Conservation (phyloP, 1,140 invertebrate genomes). For the Eupristina koningsbergeri region DNA sequence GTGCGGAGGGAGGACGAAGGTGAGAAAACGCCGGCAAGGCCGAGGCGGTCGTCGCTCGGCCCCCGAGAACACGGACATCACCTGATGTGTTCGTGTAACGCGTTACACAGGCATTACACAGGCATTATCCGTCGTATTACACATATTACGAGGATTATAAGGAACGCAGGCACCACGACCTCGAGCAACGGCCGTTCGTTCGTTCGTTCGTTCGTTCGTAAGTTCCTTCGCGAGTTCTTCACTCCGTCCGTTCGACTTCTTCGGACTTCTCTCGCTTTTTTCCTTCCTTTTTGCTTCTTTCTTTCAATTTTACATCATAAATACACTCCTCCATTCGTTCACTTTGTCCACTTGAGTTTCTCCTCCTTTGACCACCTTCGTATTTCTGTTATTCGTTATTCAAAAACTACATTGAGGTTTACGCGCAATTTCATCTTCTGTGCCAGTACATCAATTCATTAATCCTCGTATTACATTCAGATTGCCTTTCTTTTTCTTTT, state of each 20-base stretch:
- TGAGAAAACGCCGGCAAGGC: constrained; percentile 51
- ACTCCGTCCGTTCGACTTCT: constrained; percentile 18
- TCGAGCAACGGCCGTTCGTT: too few species aligned
- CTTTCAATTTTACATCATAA: background rate
- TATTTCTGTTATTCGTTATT: too few species aligned
- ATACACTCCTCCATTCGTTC: background rate
- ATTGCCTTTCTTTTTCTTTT: too few species aligned
- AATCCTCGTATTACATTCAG: too few species aligned
- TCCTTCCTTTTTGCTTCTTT: background rate
- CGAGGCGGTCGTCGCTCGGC: constrained; percentile 48
- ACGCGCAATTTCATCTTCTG: too few species aligned
- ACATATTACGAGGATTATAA: constrained; percentile 70
- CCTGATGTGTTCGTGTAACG: constrained; percentile 62
- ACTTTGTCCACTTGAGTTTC: background rate
- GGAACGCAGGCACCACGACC: constrained; percentile 65
- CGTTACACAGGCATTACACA: constrained; percentile 71
- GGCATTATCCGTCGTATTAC: constrained; percentile 71
- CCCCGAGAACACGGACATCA: constrained; percentile 47
- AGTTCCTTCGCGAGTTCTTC: constrained; percentile 47
- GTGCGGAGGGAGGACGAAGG: constrained; percentile 19
- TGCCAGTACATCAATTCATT: too few species aligned
- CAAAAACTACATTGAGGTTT: too few species aligned
- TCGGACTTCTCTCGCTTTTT: background rate
- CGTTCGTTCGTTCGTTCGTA: too few species aligned
- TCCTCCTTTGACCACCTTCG: too few species aligned